These are phyloP conservation scores for Dorcus parallelipipedus DNA, from an alignment of 2,888 invertebrate genomes.

Conservation along the genomic window DNA sequence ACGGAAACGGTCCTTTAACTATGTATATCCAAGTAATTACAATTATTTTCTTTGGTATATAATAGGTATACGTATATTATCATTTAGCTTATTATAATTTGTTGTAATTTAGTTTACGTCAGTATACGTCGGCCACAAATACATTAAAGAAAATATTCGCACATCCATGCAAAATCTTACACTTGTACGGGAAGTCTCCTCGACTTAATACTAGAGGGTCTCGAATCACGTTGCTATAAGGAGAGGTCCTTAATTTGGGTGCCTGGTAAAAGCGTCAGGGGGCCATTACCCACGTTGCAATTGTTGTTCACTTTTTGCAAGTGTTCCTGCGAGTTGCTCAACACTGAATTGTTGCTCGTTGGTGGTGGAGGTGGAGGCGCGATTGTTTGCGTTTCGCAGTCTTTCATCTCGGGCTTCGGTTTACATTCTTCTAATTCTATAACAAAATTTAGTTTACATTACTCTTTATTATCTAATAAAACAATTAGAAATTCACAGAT, in stretches of 20 bases:
- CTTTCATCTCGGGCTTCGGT: conserved; percentile 36
- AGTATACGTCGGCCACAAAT: not conserved
- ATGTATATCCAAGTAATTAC: not conserved
- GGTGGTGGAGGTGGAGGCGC: conserved; percentile 15
- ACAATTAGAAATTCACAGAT: too few relatives aligned
- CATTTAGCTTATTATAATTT: too few relatives aligned
- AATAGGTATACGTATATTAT: too few relatives aligned
- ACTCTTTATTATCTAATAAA: too few relatives aligned
- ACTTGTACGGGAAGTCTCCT: conserved; percentile 45
- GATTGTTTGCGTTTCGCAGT: conserved; percentile 44
- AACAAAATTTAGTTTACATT: not conserved
- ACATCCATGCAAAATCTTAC: conserved; percentile 23
- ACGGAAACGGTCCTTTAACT: not conserved
- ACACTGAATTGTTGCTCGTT: conserved; percentile 27
- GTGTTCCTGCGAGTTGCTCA: conserved; percentile 35
- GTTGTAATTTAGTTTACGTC: not conserved
- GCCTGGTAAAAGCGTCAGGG: conserved; percentile 36
- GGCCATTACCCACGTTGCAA: conserved; percentile 44
- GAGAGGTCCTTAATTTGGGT: conserved; percentile 40
- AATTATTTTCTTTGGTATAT: too few relatives aligned
- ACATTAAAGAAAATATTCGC: not conserved
- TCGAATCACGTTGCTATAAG: conserved; percentile 43
- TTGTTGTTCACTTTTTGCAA: conserved; percentile 45
- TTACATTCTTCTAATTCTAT: not conserved
- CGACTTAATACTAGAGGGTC: conserved; percentile 44